These are phyloP conservation scores for Phyllotreta striolata DNA, from an alignment of 2,888 invertebrate genomes.

Conservation along the genomic window DNA sequence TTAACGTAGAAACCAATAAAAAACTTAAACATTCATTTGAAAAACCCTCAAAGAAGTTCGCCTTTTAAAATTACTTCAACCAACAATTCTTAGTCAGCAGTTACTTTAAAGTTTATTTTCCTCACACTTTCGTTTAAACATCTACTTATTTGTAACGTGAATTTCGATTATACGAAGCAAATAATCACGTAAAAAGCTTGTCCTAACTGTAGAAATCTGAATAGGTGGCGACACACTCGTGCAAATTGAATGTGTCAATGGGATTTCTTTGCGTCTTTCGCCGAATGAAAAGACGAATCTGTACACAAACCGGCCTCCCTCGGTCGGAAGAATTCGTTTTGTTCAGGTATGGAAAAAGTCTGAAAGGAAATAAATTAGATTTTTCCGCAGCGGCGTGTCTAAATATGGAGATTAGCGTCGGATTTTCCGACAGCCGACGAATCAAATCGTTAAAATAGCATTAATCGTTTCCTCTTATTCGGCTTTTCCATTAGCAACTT, in stretches of 20 bases:
- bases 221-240: slow-evolving; percentile 48
- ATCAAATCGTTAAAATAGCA: slow-evolving; percentile 21
- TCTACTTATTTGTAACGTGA: not conserved
- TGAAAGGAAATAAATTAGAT: slow-evolving; percentile 52
- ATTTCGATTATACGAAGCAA: slow-evolving; percentile 6
- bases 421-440: slow-evolving; percentile 17
- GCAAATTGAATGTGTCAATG: slow-evolving; percentile 57
- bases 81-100: no score
- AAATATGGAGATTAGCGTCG: slow-evolving; percentile 21
- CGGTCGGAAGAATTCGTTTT: slow-evolving; percentile 45
- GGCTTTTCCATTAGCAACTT: not conserved
- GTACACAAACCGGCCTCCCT: slow-evolving; percentile 47
- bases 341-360: slow-evolving; percentile 49
- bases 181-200: slow-evolving; percentile 10
- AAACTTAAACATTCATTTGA: no score
- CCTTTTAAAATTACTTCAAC: no score
- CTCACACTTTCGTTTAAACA: not conserved
- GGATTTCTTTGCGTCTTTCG: slow-evolving; percentile 46
- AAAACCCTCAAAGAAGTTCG: no score
- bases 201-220: slow-evolving; percentile 28
- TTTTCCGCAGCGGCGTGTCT: slow-evolving; percentile 41
- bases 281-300: slow-evolving; percentile 53
- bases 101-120: no score
- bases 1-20: no score
- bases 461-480: not conserved